phyloP scores from a whole-genome alignment of 2,888 invertebrate genomes.

The Netelia fuscicornis region DNA sequence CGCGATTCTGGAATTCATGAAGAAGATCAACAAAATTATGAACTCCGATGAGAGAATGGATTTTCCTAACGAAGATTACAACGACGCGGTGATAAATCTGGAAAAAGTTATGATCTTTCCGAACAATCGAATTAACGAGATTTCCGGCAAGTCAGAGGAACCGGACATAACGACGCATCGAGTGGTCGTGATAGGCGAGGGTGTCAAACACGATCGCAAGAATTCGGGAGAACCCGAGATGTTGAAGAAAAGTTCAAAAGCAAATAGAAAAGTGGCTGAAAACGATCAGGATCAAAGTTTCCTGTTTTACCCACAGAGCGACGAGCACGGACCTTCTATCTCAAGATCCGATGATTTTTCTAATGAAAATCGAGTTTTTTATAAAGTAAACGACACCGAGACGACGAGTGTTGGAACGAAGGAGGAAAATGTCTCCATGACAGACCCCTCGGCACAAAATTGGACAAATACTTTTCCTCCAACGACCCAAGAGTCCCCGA shows the following conservation, averaged over 20 bases:
- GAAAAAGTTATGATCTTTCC: conserved; percentile 63
- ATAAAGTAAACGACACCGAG: not conserved
- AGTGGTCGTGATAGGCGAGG: conserved; percentile 63
- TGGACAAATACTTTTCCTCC: not conserved
- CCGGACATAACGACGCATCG: conserved; percentile 38
- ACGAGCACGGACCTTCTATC: not conserved
- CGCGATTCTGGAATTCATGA: conserved; percentile 74
- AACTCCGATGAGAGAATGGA: conserved; percentile 53
- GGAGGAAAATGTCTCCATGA: not conserved
- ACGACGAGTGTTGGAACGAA: not conserved
- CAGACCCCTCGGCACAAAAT: not conserved
- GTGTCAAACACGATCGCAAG: conserved; percentile 41
- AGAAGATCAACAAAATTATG: conserved; percentile 71
- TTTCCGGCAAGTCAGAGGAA: not conserved
- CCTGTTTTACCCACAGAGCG: conserved; percentile 45
- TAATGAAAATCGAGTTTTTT: not conserved
- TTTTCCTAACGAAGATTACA: conserved; percentile 43
- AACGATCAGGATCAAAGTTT: conserved; percentile 52
- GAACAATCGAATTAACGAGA: conserved; percentile 39
- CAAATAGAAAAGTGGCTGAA: not conserved
- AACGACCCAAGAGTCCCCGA: not conserved
- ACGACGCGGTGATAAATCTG: conserved; percentile 63
- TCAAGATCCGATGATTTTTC: not conserved
- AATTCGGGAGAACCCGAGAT: conserved; percentile 33
- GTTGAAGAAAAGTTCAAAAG: not conserved